Base-by-base conservation (phyloP, 2,888 invertebrate genomes). In the Entomobrya multifasciata region DNA sequence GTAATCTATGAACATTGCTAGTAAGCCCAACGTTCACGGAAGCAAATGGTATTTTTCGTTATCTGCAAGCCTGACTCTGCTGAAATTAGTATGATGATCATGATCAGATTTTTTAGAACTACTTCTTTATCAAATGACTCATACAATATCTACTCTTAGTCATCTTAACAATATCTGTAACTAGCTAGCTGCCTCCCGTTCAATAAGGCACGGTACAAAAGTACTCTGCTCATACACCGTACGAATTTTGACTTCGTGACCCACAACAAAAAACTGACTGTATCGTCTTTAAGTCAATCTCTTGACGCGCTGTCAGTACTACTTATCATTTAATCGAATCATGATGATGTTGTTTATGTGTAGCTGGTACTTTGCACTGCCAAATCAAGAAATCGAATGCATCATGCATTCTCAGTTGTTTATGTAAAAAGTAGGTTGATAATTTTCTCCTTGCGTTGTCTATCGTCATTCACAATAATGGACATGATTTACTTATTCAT, bases 401-500 rank as follows among this genome's bases (percentile, higher is more conserved):
- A 36, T 17, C 52, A n/a, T 52, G 52, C 17, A 17, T 11, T 17
- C 17, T 52, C n/a, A 17, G n/a, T 52, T 52, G 15, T 4, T 17
- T 52, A 8, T 36, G 36, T 8, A 6, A 36, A 62, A 78, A 62
- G 62, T 49, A 78, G 44, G 47, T 44, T 44, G 62, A 25, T 47
- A 47, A 62, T 60, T 25, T 62, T 30, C 62, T 47, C 47, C 57
- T 65, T 57, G 30, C 20, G 25, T 55, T 57, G 79, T 62, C 78
- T 30, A 36, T 81, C 72, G 41, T 81, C 81, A 70, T 80, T 25
- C 36, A 55, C 30, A 36, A 55, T 49, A 80, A 30, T 67, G 67
- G 67, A 67, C 80, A 52, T 72, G 72, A 81, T 81, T 81, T 81
- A 70, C 81, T 72, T 81, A 81, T 81, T 57, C 70, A 70, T 30